Conservation (phyloP, 2,888 invertebrate species). For the Andrena haemorrhoa region DNA sequence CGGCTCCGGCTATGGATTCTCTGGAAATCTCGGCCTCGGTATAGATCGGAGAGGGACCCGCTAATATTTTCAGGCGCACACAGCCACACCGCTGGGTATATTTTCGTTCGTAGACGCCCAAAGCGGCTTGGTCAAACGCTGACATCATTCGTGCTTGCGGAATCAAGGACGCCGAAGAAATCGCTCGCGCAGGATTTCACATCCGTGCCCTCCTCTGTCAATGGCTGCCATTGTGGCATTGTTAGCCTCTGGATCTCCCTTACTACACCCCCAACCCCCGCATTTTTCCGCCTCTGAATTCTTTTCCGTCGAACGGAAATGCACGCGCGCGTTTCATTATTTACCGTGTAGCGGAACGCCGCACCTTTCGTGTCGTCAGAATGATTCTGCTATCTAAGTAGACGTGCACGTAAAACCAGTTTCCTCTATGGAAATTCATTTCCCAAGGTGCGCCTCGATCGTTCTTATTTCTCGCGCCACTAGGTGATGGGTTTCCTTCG, state of each 20-base stretch:
- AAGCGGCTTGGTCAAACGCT: slow-evolving; percentile 54
- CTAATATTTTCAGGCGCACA: slow-evolving; percentile 58
- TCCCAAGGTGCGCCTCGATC: not conserved
- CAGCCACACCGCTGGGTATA: slow-evolving; percentile 33
- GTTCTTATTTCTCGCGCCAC: not conserved
- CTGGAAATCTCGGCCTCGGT: slow-evolving; percentile 47
- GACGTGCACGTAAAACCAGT: not conserved
- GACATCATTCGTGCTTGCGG: slow-evolving; percentile 65
- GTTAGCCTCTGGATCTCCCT: not conserved
- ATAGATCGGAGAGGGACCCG: slow-evolving; percentile 22
- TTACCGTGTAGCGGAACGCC: not conserved
- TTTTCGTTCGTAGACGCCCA: slow-evolving; percentile 62
- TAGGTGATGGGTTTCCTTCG: not conserved
- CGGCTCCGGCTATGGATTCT: slow-evolving; percentile 30
- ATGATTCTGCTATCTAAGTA: not conserved
- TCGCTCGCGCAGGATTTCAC: slow-evolving; percentile 47
- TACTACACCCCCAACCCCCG: not conserved
- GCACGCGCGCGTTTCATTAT: slow-evolving; percentile 12
- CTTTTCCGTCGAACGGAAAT: slow-evolving; percentile 4
- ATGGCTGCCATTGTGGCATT: slow-evolving; percentile 8
- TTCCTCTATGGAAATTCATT: slow-evolving; percentile 14
- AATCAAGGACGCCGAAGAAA: slow-evolving; percentile 63
- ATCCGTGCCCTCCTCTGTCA: not conserved
- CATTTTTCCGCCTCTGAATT: not conserved
- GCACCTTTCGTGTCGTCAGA: slow-evolving; percentile 10